Conservation (phyloP, 1,140 invertebrate species). For the Nasonia longicornis region DNA sequence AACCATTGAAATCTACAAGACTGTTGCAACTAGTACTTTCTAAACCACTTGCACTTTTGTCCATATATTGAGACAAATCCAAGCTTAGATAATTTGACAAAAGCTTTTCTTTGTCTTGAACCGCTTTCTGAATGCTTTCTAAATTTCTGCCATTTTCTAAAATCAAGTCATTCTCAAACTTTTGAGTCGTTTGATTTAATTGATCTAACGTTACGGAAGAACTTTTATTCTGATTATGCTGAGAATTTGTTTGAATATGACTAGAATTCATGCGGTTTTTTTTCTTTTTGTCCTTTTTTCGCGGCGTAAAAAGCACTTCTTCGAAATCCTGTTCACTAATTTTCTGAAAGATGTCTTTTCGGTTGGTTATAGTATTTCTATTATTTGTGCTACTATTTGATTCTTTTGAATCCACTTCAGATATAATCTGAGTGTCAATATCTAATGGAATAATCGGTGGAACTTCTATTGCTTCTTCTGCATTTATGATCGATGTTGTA, state of each 20-base stretch:
- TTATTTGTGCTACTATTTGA: slow-evolving; percentile 25
- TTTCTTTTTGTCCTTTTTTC: slow-evolving; percentile 64
- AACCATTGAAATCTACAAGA: slow-evolving; percentile 3
- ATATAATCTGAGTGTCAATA: slow-evolving; percentile 63
- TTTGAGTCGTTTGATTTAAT: slow-evolving; percentile 64
- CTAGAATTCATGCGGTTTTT: slow-evolving; percentile 26
- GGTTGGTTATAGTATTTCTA: slow-evolving; percentile 48
- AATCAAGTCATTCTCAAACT: slow-evolving; percentile 61
- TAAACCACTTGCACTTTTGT: slow-evolving; percentile 51
- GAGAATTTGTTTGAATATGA: background rate
- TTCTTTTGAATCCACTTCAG: slow-evolving; percentile 55
- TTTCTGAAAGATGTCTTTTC: slow-evolving; percentile 67
- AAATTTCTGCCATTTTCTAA: slow-evolving; percentile 67
- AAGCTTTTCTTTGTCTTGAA: slow-evolving; percentile 71
- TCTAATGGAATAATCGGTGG: slow-evolving; percentile 60
- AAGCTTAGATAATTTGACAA: slow-evolving; percentile 69
- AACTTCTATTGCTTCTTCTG: slow-evolving; percentile 71
- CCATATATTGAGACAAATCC: slow-evolving; percentile 66
- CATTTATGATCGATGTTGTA: slow-evolving; percentile 64
- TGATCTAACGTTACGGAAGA: slow-evolving; percentile 50
- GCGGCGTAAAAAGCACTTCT: slow-evolving; percentile 71
- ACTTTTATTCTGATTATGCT: slow-evolving; percentile 36
- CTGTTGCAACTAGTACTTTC: background rate
- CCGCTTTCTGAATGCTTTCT: slow-evolving; percentile 69
- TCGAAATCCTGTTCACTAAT: slow-evolving; percentile 71